phyloP scores from a whole-genome alignment of 2,797 vertebrate species.

The Micropoecilia bifurca region DNA sequence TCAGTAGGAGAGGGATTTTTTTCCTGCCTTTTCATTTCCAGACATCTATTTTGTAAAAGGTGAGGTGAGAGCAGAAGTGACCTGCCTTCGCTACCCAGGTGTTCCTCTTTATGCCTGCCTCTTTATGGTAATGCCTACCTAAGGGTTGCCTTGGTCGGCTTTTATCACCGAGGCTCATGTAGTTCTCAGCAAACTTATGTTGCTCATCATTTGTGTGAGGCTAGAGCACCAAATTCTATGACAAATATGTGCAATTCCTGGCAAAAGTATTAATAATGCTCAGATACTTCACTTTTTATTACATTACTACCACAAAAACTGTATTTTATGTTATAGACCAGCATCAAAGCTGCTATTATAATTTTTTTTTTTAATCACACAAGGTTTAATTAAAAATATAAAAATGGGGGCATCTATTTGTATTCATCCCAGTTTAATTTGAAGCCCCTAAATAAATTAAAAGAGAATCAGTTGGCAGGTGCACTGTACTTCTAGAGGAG shows the following conservation, averaged over 20 bases:
- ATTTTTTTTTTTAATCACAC: neutral
- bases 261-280: neutral
- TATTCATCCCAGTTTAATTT: neutral
- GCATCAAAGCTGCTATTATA: neutral
- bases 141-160: constrained; percentile 47
- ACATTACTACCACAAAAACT: neutral
- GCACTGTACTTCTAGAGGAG: neutral
- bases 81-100: constrained; percentile 23
- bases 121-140: constrained; percentile 51
- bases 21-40: constrained; percentile 45
- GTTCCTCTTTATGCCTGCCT: constrained; percentile 47
- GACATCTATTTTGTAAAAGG: constrained; percentile 40
- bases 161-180: constrained; percentile 38
- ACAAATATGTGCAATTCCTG: neutral
- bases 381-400: neutral
- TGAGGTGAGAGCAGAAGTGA: constrained; percentile 37
- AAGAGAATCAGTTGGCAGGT: neutral
- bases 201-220: constrained; percentile 50
- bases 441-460: neutral
- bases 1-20: constrained; percentile 43
- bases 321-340: neutral
- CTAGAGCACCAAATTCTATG: constrained; percentile 46
- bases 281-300: neutral
- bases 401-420: neutral
- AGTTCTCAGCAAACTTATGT: constrained; percentile 50